Percentiles rank a stretch among this genome's conserved stretches.
These are phyloP conservation scores for Emys orbicularis DNA, from an alignment of 2,797 vertebrate species.

Conservation along the genomic window DNA sequence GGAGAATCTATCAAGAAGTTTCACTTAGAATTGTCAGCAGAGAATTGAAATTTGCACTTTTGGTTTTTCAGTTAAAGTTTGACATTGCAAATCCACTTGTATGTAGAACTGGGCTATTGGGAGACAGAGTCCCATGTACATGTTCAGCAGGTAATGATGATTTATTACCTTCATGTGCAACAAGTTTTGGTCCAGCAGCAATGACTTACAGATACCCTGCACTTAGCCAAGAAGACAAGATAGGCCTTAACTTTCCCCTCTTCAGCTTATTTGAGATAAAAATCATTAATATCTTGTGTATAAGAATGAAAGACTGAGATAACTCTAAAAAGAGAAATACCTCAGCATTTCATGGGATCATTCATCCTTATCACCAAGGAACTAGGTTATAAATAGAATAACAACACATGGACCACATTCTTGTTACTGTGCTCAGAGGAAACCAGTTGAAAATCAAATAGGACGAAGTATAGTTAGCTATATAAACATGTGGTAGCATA, in stretches of 20 bases:
- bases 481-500: not conserved
- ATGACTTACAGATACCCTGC: slow-evolving; percentile 58
- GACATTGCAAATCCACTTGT: not conserved
- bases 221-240: slow-evolving; percentile 48
- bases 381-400: not conserved
- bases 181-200: slow-evolving; percentile 51
- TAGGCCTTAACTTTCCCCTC: slow-evolving; percentile 34
- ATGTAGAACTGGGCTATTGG: not conserved
- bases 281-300: slow-evolving; percentile 69
- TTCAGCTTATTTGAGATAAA: slow-evolving; percentile 48
- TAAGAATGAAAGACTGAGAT: slow-evolving; percentile 48
- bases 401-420: not conserved
- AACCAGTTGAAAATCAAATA: not conserved
- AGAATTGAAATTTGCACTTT: not conserved
- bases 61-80: slow-evolving; percentile 26
- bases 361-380: not conserved
- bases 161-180: slow-evolving; percentile 50
- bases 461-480: not conserved
- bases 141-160: slow-evolving; percentile 37
- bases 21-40: not conserved
- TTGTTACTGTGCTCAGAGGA: not conserved
- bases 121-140: not conserved
- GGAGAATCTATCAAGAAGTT: not conserved
- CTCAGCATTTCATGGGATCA: not conserved
- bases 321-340: slow-evolving; percentile 35